phyloP scores from a whole-genome alignment of 2,113 vertebrate genomes.

The Hydropotes inermis region DNA sequence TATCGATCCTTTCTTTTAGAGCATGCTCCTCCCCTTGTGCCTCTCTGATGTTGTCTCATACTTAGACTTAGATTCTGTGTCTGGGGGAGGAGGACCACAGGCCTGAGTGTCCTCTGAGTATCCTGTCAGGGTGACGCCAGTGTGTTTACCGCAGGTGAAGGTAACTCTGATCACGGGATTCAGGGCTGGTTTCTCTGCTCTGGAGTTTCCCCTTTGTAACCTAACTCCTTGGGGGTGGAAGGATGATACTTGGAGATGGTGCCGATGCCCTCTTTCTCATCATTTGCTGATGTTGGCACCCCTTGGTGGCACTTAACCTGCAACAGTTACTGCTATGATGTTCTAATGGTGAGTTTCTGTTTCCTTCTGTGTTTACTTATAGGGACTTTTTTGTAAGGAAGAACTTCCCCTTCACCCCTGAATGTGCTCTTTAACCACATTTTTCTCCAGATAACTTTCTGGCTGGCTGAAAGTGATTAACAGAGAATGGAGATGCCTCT shows the following conservation, averaged over 20 bases:
- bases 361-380: neutral
- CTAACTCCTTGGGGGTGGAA: neutral
- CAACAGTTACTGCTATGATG: fast-evolving
- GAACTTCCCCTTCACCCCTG: neutral
- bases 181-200: neutral
- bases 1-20: neutral
- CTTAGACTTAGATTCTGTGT: neutral
- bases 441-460: neutral
- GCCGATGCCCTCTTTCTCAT: neutral
- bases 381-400: neutral
- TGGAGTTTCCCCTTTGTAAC: neutral
- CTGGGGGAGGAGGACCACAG: neutral
- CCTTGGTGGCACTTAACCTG: neutral
- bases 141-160: fast-evolving
- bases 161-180: neutral
- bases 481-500: neutral
- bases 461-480: neutral
- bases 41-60: neutral
- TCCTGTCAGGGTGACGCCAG: neutral
- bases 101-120: neutral
- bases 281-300: neutral
- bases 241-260: neutral
- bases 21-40: neutral
- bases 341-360: neutral
- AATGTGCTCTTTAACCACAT: neutral